Conservation (phyloP, 2,888 invertebrate species). For the Sclerodermus sp. region DNA sequence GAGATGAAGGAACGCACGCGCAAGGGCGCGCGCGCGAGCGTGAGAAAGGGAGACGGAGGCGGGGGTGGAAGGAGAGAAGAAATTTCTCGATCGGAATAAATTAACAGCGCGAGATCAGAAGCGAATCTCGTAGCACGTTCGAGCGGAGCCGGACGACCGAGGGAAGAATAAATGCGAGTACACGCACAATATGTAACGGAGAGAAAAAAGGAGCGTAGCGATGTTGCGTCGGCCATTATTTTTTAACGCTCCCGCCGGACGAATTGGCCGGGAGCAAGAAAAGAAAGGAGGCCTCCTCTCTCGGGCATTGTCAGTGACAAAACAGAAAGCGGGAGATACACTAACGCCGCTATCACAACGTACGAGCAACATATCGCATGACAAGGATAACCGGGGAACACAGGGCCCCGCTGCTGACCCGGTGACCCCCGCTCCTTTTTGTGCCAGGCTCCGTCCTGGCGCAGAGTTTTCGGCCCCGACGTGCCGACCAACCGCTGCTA, state of each 20-base stretch:
- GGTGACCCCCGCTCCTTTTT: slow-evolving; percentile 46
- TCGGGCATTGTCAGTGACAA: slow-evolving; percentile 33
- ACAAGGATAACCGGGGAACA: slow-evolving; percentile 40
- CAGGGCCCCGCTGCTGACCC: slow-evolving; percentile 44
- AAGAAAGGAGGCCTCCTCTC: not conserved
- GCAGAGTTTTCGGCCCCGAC: slow-evolving; percentile 11
- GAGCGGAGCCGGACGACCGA: not conserved
- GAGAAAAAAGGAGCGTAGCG: too few species aligned
- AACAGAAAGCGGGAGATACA: slow-evolving; percentile 33
- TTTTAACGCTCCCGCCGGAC: not conserved
- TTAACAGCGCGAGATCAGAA: not conserved
- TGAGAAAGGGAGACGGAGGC: too few species aligned
- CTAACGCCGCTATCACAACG: slow-evolving; percentile 43
- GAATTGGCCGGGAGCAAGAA: not conserved
- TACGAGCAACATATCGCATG: slow-evolving; percentile 51
- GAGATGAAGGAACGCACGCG: too few species aligned
- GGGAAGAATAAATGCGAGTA: not conserved
- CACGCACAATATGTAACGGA: too few species aligned
- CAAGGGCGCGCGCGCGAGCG: too few species aligned
- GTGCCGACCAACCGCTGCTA: slow-evolving; percentile 20
- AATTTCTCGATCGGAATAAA: too few species aligned
- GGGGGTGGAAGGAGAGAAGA: too few species aligned
- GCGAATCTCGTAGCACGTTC: not conserved
- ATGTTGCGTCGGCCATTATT: not conserved
- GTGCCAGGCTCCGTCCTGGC: slow-evolving; percentile 16